Evolutionary conservation across 1,140 invertebrate species (phyloP), one percentile per base, ranked within the genome.

Genomic region (Drosophila mauritiana): DNA sequence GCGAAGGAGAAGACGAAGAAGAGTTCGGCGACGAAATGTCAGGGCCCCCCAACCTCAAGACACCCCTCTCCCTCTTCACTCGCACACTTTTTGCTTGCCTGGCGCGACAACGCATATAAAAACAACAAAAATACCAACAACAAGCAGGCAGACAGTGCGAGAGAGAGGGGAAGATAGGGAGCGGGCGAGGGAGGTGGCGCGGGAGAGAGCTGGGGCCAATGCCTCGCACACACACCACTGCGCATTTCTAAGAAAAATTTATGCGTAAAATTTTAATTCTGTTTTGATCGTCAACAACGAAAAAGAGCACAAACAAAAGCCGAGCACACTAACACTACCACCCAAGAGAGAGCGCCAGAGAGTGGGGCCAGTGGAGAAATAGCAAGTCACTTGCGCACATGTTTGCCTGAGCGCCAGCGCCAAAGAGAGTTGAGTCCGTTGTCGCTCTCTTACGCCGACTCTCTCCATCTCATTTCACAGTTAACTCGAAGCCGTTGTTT

Each of bases 191-290:
- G 17, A 20, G 17, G 13, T 0, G 49, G 42, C 25, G 39, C 27
- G 63, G 45, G 27, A 27, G 58, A 59, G 36, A 65, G 73, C 63
- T 68, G 75, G 78, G 76, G 83, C 75, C 83, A 88, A 83, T 88
- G 84, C 83, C 83, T 82, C 77, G 69, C 84, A 62, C 73, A 65
- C 34, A 80, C 37, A 89, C 80, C 55, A 57, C 43, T 39, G 51
- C 65, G 56, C 76, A 74, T 89, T 89, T 83, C 84, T 89, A 70
- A 89, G 84, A 89, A 89, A 88, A 89, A 80, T 89, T 80, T 89
- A 89, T 89, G 84, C 85, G 84, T 89, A 89, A 90, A 88, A 80
- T 90, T 90, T 89, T 90, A 88, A 89, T 89, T 90, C 85, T 89
- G 84, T 89, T 89, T 89, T 89, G 84, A 89, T 89, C 85, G 80